phyloP scores from a whole-genome alignment of 2,113 vertebrate genomes.

The Macheiramphus alcinus region DNA sequence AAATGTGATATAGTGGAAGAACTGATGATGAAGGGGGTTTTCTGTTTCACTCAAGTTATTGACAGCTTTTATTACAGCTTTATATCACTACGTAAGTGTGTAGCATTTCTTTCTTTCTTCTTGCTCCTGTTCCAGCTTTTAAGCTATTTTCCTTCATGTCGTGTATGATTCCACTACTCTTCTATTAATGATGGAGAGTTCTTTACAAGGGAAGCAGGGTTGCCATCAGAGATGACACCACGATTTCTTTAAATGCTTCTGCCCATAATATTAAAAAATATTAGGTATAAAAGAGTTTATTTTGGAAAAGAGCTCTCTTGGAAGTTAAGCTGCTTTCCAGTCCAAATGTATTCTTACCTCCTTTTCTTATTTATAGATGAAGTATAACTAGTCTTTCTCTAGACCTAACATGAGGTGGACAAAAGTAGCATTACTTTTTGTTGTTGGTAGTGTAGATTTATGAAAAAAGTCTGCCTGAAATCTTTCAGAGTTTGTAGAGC shows the following conservation, averaged over 20 bases:
- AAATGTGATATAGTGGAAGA: not conserved
- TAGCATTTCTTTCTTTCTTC: not conserved
- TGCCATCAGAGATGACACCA: not conserved
- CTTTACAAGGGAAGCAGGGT: not conserved
- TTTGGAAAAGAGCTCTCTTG: not conserved
- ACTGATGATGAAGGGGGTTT: not conserved
- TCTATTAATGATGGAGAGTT: not conserved
- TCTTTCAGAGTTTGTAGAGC: not conserved
- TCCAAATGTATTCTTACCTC: not conserved
- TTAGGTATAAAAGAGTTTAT: not conserved
- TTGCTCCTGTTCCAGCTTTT: not conserved
- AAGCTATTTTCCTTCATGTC: not conserved
- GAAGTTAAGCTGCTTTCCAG: not conserved
- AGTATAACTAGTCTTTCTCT: conserved; percentile 11
- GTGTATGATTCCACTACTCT: not conserved
- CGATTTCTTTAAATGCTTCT: not conserved
- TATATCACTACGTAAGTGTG: not conserved
- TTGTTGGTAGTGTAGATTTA: not conserved
- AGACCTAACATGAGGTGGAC: not conserved
- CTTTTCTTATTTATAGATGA: not conserved
- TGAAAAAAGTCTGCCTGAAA: not conserved
- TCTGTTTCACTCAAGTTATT: not conserved
- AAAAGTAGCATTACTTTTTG: not conserved
- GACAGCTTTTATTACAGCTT: not conserved
- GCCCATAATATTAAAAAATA: not conserved